These are phyloP conservation scores for Spongia lamella DNA, from an alignment of 37 sponge, comb jelly and placozoan species.

Conservation along the genomic window DNA sequence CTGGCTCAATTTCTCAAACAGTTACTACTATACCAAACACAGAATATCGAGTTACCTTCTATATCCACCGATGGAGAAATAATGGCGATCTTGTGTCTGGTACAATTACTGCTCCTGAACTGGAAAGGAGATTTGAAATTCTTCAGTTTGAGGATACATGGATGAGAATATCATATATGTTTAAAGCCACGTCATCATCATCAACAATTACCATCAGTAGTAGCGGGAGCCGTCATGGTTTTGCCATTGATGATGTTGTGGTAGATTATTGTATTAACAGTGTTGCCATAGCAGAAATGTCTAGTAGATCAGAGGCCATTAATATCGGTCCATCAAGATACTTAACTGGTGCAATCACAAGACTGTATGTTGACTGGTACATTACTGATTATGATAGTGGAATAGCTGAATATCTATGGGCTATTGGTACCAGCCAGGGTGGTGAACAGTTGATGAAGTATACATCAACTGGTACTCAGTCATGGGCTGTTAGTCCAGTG, in stretches of 20 bases:
- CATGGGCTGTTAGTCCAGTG: conserved; percentile 10
- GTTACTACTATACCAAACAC: conserved; percentile 17
- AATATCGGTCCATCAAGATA: not conserved
- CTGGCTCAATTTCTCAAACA: conserved; percentile 32
- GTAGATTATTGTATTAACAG: conserved; percentile 15
- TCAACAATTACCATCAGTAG: conserved; percentile 16
- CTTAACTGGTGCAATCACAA: not conserved
- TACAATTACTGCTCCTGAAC: conserved; percentile 15
- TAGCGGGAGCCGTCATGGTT: not conserved
- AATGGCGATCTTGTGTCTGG: not conserved
- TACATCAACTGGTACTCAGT: conserved; percentile 33
- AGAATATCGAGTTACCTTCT: conserved; percentile 15
- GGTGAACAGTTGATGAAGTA: conserved; percentile 63
- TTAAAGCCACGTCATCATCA: conserved; percentile 12
- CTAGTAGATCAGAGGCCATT: conserved; percentile 19
- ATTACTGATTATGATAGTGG: conserved; percentile 62
- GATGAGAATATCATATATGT: conserved; percentile 10
- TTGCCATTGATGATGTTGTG: conserved; percentile 33
- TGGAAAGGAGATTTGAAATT: not conserved
- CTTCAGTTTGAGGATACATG: not conserved
- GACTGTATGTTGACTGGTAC: conserved; percentile 24
- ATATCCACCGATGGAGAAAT: not conserved
- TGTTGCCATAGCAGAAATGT: not conserved
- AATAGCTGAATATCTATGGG: conserved; percentile 50
- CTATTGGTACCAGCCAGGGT: conserved; percentile 64